Evolutionary conservation across 2,797 vertebrate species (phyloP).

Genomic region (Rhinoraja longicauda): DNA sequence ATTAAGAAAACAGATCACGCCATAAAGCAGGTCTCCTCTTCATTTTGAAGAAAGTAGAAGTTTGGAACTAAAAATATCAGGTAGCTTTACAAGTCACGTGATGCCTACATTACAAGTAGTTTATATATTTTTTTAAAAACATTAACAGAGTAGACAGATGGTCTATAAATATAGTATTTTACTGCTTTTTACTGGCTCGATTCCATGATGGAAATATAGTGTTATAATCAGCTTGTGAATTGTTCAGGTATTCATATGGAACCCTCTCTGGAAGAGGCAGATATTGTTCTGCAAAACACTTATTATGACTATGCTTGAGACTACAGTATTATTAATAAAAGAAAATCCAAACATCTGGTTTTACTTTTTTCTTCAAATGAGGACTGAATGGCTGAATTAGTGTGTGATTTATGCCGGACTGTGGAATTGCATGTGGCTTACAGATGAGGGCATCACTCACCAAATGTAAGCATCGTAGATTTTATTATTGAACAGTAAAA

Average conservation of each 20-base stretch:
- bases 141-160: not conserved
- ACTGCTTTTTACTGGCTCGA: not conserved
- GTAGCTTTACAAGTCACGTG: not conserved
- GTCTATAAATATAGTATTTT: not conserved
- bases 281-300: constrained; percentile 27
- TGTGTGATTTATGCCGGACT: constrained; percentile 40
- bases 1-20: not conserved
- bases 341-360: constrained; percentile 30
- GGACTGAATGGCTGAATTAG: not conserved
- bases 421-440: constrained; percentile 47
- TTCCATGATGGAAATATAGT: not conserved
- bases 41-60: not conserved
- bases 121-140: not conserved
- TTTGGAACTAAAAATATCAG: not conserved
- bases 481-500: not conserved
- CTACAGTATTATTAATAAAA: constrained; percentile 32
- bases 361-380: constrained; percentile 26
- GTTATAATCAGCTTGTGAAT: not conserved
- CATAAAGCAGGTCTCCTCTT: not conserved
- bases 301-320: not conserved
- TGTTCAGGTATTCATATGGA: not conserved
- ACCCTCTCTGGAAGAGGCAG: not conserved
- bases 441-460: constrained; percentile 60
- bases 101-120: not conserved
- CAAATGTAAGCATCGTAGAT: not conserved